Evolutionary conservation across 2,797 vertebrate genomes (phyloP), one percentile per base, ranked within the genome.

Genomic region (Babyrousa celebensis): DNA sequence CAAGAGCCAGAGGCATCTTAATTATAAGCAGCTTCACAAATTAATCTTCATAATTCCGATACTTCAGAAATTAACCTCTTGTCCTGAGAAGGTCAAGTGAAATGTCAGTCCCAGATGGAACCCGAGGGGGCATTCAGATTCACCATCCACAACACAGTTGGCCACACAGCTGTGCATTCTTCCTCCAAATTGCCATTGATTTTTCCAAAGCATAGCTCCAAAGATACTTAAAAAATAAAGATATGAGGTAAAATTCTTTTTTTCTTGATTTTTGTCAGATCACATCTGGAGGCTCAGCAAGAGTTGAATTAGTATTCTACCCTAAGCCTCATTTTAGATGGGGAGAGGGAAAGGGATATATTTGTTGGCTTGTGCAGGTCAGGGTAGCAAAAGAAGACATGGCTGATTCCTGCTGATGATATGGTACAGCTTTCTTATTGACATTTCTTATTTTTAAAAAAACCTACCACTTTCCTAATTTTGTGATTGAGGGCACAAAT

Each of bases 1-100:
- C 91, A 78, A 91, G 32, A 94, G 90, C 85, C 89, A 91, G 95
- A 94, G 70, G 95, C 90, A 86, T 86, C 92, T 97, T 97, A 93
- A 93, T 78, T 71, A 72, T 58, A 3, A 27, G 52, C 12, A 27
- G 77, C 27, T 94, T 40, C 29, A 9, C 23, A 74, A 95, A 95
- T 75, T 68, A 96, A 87, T 96, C 80, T 77, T 75, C 89, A 71
- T 29, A 92, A 86, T 96, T 97, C 84, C 71, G 91, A 68, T 16
- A 0, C 6, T 12, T 18, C 68, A 65, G 52, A 52, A 94, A 91
- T 93, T 58, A 88, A 4, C 23, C 90, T 85, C 86, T 27, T 12
- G 23, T 77, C 94, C 96, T 63, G 84, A 96, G 95, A 96, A 96
- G 79, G 89, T 32, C 67, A 71, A 88, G 84, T 67, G 18, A 72